phyloP scores from a whole-genome alignment of 2,797 vertebrate genomes.

The Pseudochromis fuscus region DNA sequence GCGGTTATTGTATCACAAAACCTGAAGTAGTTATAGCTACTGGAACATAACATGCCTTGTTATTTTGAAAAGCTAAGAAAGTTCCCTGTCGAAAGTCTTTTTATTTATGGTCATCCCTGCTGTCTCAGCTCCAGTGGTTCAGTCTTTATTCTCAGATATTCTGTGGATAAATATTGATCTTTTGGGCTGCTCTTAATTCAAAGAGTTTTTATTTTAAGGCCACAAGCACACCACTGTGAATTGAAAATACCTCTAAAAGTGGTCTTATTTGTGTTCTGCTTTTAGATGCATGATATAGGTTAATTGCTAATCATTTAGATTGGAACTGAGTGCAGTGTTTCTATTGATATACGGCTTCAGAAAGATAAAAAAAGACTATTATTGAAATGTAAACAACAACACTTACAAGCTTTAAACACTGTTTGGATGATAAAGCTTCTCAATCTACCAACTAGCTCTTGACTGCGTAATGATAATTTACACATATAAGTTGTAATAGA shows the following conservation, averaged over 20 bases:
- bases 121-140: slow-evolving; percentile 2
- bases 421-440: background rate
- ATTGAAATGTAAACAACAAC: too few species aligned
- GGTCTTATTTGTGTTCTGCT: background rate
- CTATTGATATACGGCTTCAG: background rate
- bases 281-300: background rate
- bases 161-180: slow-evolving; percentile 22
- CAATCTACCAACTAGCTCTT: background rate
- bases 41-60: background rate
- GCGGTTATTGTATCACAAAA: slow-evolving; percentile 8
- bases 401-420: too few species aligned
- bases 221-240: background rate
- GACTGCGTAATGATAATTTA: too few species aligned
- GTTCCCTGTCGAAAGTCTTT: background rate
- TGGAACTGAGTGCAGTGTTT: background rate
- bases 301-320: background rate
- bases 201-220: slow-evolving; percentile 38
- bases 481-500: background rate
- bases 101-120: background rate
- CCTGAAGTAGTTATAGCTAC: slow-evolving; percentile 9
- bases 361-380: background rate
- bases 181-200: background rate
- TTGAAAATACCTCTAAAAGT: slow-evolving; percentile 13
- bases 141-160: slow-evolving; percentile 10
- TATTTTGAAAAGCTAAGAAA: slow-evolving; percentile 8